Conservation (phyloP, 2,888 invertebrate genomes). For the Brenthis daphne region DNA sequence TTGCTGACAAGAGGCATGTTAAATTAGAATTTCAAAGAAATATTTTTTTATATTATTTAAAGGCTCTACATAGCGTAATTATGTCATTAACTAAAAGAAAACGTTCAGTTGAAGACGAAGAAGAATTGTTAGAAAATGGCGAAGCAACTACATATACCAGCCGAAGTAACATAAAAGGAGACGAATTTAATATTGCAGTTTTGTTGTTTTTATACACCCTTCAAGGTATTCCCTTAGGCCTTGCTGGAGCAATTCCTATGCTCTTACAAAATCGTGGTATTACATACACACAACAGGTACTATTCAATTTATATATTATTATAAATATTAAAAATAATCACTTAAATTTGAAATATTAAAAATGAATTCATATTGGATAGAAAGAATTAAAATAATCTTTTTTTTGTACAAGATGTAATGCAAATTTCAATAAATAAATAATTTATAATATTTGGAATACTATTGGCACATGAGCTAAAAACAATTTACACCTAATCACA, state of each 20-base stretch:
- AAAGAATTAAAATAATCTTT: not conserved
- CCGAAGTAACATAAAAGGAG: constrained; percentile 85
- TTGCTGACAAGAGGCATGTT: constrained; percentile 16
- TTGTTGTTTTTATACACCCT: constrained; percentile 96
- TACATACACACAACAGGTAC: constrained; percentile 94
- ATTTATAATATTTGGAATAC: too few relatives aligned
- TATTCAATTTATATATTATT: not conserved
- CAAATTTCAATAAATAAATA: too few relatives aligned
- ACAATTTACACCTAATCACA: not conserved
- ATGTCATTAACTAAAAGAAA: constrained; percentile 75
- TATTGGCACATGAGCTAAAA: too few relatives aligned
- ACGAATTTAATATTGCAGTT: constrained; percentile 91
- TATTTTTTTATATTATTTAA: constrained; percentile 45
- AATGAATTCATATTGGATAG: too few relatives aligned
- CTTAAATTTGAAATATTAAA: not conserved
- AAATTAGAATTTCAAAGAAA: constrained; percentile 10
- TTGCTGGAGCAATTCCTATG: constrained; percentile 97
- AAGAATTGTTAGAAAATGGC: constrained; percentile 73
- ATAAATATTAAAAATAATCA: not conserved
- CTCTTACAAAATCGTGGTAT: constrained; percentile 95
- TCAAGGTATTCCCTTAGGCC: constrained; percentile 97
- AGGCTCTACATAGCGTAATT: constrained; percentile 62
- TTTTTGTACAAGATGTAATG: too few relatives aligned
- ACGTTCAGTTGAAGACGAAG: constrained; percentile 63
- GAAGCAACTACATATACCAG: constrained; percentile 51